Percentiles rank a stretch among this genome's conserved stretches.
Evolutionary conservation across 2,888 invertebrate genomes (phyloP).

Genomic region (Athalia rosae): DNA sequence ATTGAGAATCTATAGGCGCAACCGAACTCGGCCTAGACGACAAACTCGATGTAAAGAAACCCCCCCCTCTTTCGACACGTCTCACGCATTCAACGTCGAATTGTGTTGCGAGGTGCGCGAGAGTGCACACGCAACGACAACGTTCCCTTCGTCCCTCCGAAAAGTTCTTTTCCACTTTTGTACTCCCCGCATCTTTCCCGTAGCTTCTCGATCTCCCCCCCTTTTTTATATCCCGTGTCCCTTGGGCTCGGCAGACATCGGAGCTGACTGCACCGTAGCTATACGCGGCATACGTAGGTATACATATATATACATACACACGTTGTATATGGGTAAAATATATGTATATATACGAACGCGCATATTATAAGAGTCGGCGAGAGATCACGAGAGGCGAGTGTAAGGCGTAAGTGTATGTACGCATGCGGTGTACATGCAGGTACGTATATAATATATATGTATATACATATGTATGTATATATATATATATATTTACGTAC

Average conservation of each 20-base stretch:
- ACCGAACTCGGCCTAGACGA: background rate
- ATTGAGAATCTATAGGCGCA: background rate
- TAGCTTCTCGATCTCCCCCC: background rate
- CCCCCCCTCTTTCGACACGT: background rate
- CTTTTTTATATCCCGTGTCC: constrained; percentile 10
- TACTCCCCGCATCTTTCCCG: background rate
- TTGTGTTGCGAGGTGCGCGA: constrained; percentile 8
- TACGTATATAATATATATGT: background rate
- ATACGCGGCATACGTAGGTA: too few species aligned
- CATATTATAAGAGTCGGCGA: constrained; percentile 46
- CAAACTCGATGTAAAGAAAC: background rate
- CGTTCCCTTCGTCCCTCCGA: background rate
- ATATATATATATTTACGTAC: background rate
- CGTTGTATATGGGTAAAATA: constrained; percentile 21
- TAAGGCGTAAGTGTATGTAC: background rate
- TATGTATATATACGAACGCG: constrained; percentile 13
- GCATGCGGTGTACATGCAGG: background rate
- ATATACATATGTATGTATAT: background rate
- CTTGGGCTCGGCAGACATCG: constrained; percentile 9
- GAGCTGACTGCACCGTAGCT: background rate
- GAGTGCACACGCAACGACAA: constrained; percentile 4
- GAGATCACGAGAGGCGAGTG: constrained; percentile 58
- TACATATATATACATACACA: too few species aligned
- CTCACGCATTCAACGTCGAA: background rate
- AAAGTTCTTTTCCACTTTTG: too few species aligned